These are phyloP conservation scores for Lepidostoma basale DNA, from an alignment of 1,140 invertebrate species.

Conservation along the genomic window DNA sequence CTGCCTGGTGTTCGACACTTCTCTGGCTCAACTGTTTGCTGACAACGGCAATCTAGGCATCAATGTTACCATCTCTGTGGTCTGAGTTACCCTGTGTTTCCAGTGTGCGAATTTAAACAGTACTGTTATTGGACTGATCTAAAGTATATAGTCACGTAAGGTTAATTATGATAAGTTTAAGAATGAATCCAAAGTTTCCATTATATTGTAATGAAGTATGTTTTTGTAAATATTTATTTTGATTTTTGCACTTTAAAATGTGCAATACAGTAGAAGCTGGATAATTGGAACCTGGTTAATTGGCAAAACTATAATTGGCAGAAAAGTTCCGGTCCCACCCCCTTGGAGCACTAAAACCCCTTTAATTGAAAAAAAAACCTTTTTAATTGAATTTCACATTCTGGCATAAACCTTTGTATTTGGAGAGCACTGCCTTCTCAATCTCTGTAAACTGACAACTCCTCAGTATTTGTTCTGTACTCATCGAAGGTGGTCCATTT, in stretches of 20 bases:
- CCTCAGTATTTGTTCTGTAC: too few relatives aligned
- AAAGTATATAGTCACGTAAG: too few relatives aligned
- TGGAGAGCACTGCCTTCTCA: too few relatives aligned
- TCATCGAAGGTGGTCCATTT: too few relatives aligned
- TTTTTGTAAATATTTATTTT: conserved; percentile 5
- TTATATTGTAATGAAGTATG: conserved; percentile 1
- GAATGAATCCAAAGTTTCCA: conserved; percentile 38
- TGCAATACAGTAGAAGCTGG: background rate
- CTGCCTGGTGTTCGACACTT: conserved; percentile 98
- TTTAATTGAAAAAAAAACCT: too few relatives aligned
- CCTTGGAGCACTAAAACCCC: too few relatives aligned
- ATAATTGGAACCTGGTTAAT: too few relatives aligned
- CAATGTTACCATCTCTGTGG: conserved; percentile 97
- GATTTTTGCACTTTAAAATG: conserved; percentile 1
- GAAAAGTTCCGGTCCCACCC: too few relatives aligned
- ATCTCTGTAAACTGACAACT: too few relatives aligned
- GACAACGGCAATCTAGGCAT: conserved; percentile 99
- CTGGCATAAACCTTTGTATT: too few relatives aligned
- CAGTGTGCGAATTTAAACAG: background rate
- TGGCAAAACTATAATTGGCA: too few relatives aligned
- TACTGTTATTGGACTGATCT: conserved; percentile 17
- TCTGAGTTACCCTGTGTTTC: conserved; percentile 57
- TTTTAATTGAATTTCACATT: too few relatives aligned
- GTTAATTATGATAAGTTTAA: conserved; percentile 11
- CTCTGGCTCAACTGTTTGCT: conserved; percentile 96